These are phyloP conservation scores for Dione juno DNA, from an alignment of 2,888 invertebrate genomes.

Conservation along the genomic window DNA sequence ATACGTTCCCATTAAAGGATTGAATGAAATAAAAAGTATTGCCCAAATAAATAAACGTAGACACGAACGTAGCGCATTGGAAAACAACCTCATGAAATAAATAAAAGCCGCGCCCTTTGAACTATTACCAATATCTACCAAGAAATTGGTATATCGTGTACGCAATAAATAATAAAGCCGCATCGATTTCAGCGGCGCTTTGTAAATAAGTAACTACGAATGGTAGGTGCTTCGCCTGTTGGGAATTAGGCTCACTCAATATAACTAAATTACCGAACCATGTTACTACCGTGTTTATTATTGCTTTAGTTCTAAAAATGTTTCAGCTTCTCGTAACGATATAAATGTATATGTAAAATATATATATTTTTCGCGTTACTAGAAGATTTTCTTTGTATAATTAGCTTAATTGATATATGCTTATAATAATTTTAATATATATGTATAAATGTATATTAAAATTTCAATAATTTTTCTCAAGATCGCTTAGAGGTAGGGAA, in stretches of 20 bases:
- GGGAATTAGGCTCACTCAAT: conserved; percentile 44
- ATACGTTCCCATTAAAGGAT: conserved; percentile 30
- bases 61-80: conserved; percentile 38
- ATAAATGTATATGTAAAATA: not conserved
- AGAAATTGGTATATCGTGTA: conserved; percentile 50
- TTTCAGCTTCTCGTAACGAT: not conserved
- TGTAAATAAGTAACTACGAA: conserved; percentile 50
- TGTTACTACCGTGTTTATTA: conserved; percentile 44
- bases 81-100: conserved; percentile 49
- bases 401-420: no score
- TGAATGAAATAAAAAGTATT: conserved; percentile 39
- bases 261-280: conserved; percentile 45
- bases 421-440: no score
- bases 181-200: conserved; percentile 48
- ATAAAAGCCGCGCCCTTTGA: conserved; percentile 49
- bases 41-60: conserved; percentile 43
- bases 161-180: conserved; percentile 50
- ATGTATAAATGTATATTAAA: no score
- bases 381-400: no score
- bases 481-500: no score
- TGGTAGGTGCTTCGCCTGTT: conserved; percentile 43
- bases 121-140: conserved; percentile 50
- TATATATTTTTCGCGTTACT: not conserved
- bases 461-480: no score
- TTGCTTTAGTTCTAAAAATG: conserved; percentile 27